Evolutionary conservation across 2,888 invertebrate species (phyloP).

Genomic region (Megaustenia siamemsis): DNA sequence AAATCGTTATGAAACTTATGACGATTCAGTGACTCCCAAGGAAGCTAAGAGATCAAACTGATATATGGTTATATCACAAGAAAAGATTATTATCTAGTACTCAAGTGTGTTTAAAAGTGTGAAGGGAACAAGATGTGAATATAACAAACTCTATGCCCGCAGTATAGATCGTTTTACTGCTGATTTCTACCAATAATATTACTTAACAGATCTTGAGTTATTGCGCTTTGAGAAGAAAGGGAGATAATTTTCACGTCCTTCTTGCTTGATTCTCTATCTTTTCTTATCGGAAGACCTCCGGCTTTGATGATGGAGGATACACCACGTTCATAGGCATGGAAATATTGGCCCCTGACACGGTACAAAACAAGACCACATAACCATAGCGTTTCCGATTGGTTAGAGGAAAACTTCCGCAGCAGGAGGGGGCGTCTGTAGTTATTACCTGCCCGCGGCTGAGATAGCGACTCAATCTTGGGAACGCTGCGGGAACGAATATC

Average conservation of each 20-base stretch:
- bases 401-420: constrained; percentile 45
- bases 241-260: constrained; percentile 41
- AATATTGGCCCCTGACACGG: constrained; percentile 46
- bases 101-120: not conserved
- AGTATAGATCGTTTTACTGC: not conserved
- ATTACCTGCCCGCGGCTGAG: constrained; percentile 48
- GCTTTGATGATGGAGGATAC: constrained; percentile 42
- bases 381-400: constrained; percentile 47
- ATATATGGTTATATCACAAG: too few species aligned
- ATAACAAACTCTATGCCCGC: not conserved
- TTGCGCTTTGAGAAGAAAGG: constrained; percentile 41
- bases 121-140: not conserved
- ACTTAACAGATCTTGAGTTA: constrained; percentile 45
- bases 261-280: constrained; percentile 28
- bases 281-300: constrained; percentile 30
- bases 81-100: too few species aligned
- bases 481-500: constrained; percentile 49
- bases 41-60: too few species aligned
- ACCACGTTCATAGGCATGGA: constrained; percentile 38
- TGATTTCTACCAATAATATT: constrained; percentile 12
- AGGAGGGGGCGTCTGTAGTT: constrained; percentile 53
- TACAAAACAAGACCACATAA: constrained; percentile 38
- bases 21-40: too few species aligned
- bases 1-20: too few species aligned
- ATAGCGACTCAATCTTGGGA: constrained; percentile 53